These are phyloP conservation scores for Hofmannophila pseudospretella DNA, from an alignment of 2,888 invertebrate genomes.

Conservation along the genomic window DNA sequence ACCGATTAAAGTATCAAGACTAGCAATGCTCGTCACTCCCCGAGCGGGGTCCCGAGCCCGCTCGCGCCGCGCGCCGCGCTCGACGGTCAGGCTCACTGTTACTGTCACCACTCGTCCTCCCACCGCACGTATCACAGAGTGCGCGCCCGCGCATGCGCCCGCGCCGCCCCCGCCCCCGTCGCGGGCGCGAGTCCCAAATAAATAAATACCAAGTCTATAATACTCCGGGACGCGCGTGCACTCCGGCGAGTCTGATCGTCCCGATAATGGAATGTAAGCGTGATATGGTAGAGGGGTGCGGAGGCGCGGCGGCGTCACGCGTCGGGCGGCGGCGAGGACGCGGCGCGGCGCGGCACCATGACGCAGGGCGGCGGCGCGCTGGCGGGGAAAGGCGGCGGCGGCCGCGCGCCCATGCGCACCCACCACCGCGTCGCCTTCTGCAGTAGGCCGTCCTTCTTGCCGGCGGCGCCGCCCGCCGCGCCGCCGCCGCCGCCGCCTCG, in stretches of 20 bases:
- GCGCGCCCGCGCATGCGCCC: constrained; percentile 16
- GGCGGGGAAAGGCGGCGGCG: constrained; percentile 33
- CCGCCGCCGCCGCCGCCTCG: constrained; percentile 27
- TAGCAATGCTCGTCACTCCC: constrained; percentile 34
- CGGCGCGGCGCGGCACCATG: constrained; percentile 46
- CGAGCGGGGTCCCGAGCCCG: constrained; percentile 25
- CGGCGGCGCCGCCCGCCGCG: constrained; percentile 23
- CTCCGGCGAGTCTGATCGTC: constrained; percentile 58
- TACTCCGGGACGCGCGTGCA: constrained; percentile 59
- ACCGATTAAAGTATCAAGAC: constrained; percentile 52
- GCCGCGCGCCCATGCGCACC: constrained; percentile 71
- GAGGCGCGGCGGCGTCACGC: constrained; percentile 37
- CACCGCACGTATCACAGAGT: constrained; percentile 42
- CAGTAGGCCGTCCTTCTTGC: constrained; percentile 72
- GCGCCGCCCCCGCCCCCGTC: constrained; percentile 25
- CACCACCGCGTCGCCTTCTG: constrained; percentile 75
- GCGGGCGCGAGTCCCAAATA: constrained; percentile 53
- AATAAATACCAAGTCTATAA: constrained; percentile 75
- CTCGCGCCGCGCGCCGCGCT: constrained; percentile 10
- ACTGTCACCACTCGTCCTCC: constrained; percentile 23
- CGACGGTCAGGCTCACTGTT: constrained; percentile 25
- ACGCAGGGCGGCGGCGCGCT: constrained; percentile 48
- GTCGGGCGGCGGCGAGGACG: constrained; percentile 29
- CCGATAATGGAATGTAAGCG: constrained; percentile 76
- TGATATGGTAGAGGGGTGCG: constrained; percentile 48